phyloP scores from a whole-genome alignment of 2,113 vertebrate species.

The Lucifuga dentata region DNA sequence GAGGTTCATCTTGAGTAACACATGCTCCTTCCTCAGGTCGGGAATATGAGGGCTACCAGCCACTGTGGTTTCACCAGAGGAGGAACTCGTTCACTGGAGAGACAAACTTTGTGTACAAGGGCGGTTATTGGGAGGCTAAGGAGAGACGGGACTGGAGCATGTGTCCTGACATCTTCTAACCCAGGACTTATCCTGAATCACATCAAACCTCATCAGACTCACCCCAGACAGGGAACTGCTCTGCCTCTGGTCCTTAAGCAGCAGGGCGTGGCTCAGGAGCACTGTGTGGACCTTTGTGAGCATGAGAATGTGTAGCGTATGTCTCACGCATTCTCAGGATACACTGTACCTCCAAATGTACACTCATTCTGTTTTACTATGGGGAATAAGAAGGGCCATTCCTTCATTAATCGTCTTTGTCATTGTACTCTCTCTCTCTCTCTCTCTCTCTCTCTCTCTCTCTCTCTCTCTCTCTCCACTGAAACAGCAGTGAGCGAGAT shows the following conservation, averaged over 20 bases:
- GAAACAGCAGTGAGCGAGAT: slow-evolving; percentile 37
- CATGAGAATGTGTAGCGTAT: slow-evolving; percentile 62
- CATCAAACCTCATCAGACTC: slow-evolving; percentile 42
- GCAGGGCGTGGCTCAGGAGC: slow-evolving; percentile 35
- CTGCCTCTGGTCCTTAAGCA: slow-evolving; percentile 38
- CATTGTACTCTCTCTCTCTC: no score
- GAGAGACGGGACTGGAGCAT: slow-evolving; percentile 91
- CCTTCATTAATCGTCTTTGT: slow-evolving; percentile 20
- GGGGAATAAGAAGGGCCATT: slow-evolving; percentile 11
- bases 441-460: no score
- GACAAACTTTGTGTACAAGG: slow-evolving; percentile 91
- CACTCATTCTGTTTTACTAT: slow-evolving; percentile 48
- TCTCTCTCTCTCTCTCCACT: no score
- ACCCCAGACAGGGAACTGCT: slow-evolving; percentile 37
- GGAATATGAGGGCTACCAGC: slow-evolving; percentile 89
- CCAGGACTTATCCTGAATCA: slow-evolving; percentile 15
- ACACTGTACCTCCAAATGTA: slow-evolving; percentile 72
- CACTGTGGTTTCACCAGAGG: slow-evolving; percentile 95
- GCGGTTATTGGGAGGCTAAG: slow-evolving; percentile 98
- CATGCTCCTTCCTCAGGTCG: slow-evolving; percentile 79
- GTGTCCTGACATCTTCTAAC: slow-evolving; percentile 96
- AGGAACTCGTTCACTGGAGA: slow-evolving; percentile 90
- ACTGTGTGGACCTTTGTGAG: slow-evolving; percentile 58
- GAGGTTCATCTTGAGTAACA: slow-evolving; percentile 2
- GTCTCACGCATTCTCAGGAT: slow-evolving; percentile 51